These are phyloP conservation scores for Ditula angustiorana DNA, from an alignment of 2,888 invertebrate species.

Conservation along the genomic window DNA sequence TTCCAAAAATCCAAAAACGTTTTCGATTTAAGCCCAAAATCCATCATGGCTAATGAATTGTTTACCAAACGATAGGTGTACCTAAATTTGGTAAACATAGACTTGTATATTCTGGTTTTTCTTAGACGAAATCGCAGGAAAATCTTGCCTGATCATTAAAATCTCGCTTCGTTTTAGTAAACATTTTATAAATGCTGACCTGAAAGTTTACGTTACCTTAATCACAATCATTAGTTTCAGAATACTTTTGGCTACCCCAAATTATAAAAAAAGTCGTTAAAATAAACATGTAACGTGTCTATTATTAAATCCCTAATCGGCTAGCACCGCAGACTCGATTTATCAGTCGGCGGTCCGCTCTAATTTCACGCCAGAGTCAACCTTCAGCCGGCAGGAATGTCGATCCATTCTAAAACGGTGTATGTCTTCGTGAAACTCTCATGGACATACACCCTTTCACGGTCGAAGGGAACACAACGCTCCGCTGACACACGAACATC, in stretches of 20 bases:
- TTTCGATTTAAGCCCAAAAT: no score
- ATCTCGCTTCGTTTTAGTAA: no score
- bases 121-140: no score
- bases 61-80: no score
- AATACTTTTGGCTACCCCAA: background rate
- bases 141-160: no score
- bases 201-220: background rate
- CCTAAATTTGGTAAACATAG: no score
- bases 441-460: background rate
- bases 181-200: no score
- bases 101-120: no score
- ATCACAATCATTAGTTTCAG: background rate
- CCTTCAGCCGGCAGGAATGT: conserved; percentile 3
- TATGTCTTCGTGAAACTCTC: background rate
- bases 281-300: background rate
- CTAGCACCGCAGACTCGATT: conserved; percentile 4
- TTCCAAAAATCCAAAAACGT: no score
- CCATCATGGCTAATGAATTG: no score
- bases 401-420: background rate
- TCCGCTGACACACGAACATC: conserved; percentile 14
- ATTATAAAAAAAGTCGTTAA: background rate
- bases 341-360: conserved; percentile 19
- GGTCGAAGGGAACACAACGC: background rate
- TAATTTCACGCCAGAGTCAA: conserved; percentile 26
- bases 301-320: conserved; percentile 12